These are phyloP conservation scores for Cyanoderma ruficeps DNA, from an alignment of 2,113 vertebrate species.

Conservation along the genomic window DNA sequence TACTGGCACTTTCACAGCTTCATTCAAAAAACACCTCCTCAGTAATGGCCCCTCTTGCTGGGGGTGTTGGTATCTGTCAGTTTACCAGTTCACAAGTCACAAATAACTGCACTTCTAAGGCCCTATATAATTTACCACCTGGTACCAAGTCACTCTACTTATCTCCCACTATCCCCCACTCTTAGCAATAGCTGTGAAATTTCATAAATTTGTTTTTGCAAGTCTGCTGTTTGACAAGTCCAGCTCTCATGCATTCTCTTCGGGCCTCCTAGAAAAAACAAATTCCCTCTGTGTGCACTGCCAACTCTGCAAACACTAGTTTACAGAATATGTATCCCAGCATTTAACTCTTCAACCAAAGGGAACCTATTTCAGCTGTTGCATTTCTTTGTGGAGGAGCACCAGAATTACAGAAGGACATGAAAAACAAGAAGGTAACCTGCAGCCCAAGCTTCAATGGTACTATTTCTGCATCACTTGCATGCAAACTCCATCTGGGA, in stretches of 20 bases:
- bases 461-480: not conserved
- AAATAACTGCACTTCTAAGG: not conserved
- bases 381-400: not conserved
- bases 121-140: not conserved
- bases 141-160: not conserved
- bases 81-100: not conserved
- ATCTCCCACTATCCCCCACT: not conserved
- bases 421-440: not conserved
- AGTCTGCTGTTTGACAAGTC: not conserved
- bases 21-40: not conserved
- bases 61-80: not conserved
- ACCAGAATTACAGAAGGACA: not conserved
- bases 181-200: not conserved
- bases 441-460: not conserved
- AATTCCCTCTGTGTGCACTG: not conserved
- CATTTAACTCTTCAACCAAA: not conserved
- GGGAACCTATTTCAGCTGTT: not conserved
- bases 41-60: not conserved
- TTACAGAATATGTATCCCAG: not conserved
- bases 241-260: not conserved
- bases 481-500: not conserved
- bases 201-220: not conserved
- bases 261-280: not conserved
- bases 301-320: not conserved
- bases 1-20: not conserved